A percentile compares a stretch with the other conserved stretches of the same genome.
These are phyloP conservation scores for Petromus typicus DNA, from an alignment of 2,113 vertebrate genomes.

Conservation along the genomic window DNA sequence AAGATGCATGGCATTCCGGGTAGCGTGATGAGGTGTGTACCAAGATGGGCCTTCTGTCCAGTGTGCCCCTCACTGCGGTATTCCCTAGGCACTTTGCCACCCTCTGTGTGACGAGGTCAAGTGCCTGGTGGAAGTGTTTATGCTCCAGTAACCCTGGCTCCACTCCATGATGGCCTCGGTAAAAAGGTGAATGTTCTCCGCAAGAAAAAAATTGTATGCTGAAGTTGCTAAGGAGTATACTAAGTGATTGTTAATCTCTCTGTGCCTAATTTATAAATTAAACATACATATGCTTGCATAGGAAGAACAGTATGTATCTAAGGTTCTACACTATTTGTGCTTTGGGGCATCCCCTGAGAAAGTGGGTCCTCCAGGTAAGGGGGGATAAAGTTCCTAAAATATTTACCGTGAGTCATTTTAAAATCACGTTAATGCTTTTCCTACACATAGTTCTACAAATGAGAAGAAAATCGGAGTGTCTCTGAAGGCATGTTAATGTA, in stretches of 20 bases:
- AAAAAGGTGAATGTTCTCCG: background rate
- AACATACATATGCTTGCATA: background rate
- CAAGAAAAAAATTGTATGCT: background rate
- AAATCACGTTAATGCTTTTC: background rate
- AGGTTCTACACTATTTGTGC: background rate
- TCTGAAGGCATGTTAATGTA: background rate
- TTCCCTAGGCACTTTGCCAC: too few relatives aligned
- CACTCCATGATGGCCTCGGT: background rate
- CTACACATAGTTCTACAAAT: background rate
- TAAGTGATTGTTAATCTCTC: background rate
- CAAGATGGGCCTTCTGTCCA: too few relatives aligned
- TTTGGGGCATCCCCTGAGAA: background rate
- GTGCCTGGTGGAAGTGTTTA: too few relatives aligned
- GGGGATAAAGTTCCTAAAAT: background rate
- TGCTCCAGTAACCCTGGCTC: background rate
- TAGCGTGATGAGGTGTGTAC: background rate
- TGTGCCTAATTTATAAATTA: background rate
- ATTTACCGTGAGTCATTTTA: constrained; percentile 16
- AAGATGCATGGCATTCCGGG: background rate
- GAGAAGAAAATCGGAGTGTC: background rate
- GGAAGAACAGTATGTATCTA: background rate
- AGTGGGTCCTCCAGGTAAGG: background rate
- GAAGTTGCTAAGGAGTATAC: background rate
- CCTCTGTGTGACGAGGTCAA: background rate
- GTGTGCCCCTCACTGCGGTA: too few relatives aligned